Evolutionary conservation across 2,113 vertebrate species (phyloP), one percentile per base, ranked within the genome.

Genomic region (Scartelaos histophorus): DNA sequence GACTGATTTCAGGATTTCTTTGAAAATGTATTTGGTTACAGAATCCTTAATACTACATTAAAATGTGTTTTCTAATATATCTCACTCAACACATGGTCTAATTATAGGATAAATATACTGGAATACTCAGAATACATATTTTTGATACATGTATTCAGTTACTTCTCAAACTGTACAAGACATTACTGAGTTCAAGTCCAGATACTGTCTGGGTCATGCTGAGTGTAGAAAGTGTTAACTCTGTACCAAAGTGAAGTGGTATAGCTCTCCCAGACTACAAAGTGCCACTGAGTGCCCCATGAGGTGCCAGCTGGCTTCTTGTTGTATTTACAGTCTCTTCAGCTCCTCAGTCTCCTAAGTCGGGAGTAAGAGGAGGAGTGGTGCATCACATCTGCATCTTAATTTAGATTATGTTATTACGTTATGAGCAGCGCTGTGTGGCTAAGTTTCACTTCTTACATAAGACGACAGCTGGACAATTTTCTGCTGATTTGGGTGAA

Each of bases 251-350:
- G 67, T 71, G 46, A 34, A 57, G 69, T 54, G 67, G 71, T 72
- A 68, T 64, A 53, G 70, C 66, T 51, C 69, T 78, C 64, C 15
- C 73, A 79, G 82, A 85, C 81, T 87, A 43, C 78, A 79, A 82
- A 82, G 78, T 84, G 87, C 24, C n/a, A 2, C 15, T 58, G 78
- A 67, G 74, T 74, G 73, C 49, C 29, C 16, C 45, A 62, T 24
- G 19, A 57, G 2, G 0, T 66, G 88, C 85, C 86, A 87, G 80
- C 75, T 87, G 87, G 88, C 83, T 66, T 16, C 69, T 76, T 49
- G 21, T 80, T 73, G 3, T 46, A 53, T 69, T 61, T 53, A 81
- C 73, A 69, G 62, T 73, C 70, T 22, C 71, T 83, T 76, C 21
- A 68, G 79, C n/a, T n/a, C n/a, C n/a, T n/a, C n/a, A n/a, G n/a